Percentiles rank a stretch among this genome's conserved stretches.
Conservation (phyloP, 1,140 invertebrate species). For the Drosophila suzukii region DNA sequence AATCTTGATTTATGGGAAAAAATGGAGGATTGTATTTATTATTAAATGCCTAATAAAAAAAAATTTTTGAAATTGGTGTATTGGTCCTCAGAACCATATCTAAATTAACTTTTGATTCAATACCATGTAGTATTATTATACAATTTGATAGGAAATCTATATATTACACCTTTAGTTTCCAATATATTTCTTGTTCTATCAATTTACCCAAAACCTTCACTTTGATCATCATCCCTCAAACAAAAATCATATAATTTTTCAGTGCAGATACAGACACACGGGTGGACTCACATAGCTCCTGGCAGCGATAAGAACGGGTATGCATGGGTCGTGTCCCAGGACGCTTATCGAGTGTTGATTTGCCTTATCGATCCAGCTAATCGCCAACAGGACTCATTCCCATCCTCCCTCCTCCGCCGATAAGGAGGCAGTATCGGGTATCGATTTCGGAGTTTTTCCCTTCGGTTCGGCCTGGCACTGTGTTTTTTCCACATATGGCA, state of each 20-base stretch:
- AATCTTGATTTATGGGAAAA: no score
- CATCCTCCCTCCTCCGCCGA: constrained; percentile 19
- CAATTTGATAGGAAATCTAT: no score
- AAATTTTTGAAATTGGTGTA: no score
- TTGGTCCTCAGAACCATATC: no score
- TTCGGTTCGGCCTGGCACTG: constrained; percentile 11
- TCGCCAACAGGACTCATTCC: constrained; percentile 50
- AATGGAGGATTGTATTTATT: no score
- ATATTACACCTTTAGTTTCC: no score
- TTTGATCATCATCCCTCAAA: neutral
- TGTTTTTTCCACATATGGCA: constrained; percentile 14
- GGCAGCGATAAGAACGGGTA: constrained; percentile 16
- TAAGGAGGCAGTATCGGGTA: constrained; percentile 23
- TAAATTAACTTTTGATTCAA: no score
- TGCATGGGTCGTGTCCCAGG: constrained; percentile 12
- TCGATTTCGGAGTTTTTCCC: constrained; percentile 15
- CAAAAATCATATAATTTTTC: neutral
- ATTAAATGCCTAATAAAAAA: no score
- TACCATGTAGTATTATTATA: no score
- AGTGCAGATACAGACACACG: constrained; percentile 20
- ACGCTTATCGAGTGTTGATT: constrained; percentile 51
- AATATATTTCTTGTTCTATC: no score
- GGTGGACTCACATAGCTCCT: constrained; percentile 3
- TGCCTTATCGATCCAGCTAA: constrained; percentile 39
- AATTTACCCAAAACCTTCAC: no score